Evolutionary conservation across 1,140 invertebrate genomes (phyloP).

Genomic region (Agrypnia vestita): DNA sequence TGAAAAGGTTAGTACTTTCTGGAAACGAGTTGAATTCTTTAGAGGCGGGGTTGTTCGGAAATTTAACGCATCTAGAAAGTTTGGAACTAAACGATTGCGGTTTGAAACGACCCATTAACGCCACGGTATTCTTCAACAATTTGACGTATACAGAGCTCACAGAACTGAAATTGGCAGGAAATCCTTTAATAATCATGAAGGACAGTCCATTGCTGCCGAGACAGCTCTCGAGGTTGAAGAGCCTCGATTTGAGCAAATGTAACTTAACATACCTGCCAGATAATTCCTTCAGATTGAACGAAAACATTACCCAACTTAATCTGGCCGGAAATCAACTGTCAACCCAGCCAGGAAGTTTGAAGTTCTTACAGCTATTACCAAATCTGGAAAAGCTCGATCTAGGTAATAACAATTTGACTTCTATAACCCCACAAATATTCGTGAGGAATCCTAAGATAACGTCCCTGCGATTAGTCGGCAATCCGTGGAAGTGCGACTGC

Average conservation of each 20-base stretch:
- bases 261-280: slow-evolving; percentile 76
- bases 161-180: slow-evolving; percentile 81
- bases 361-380: slow-evolving; percentile 75
- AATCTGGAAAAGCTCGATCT: slow-evolving; percentile 78
- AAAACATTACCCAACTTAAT: slow-evolving; percentile 78
- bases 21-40: slow-evolving; percentile 79
- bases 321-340: slow-evolving; percentile 76
- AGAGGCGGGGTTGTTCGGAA: slow-evolving; percentile 81
- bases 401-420: slow-evolving; percentile 77
- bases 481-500: slow-evolving; percentile 82
- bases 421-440: slow-evolving; percentile 75
- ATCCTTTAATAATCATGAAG: slow-evolving; percentile 76
- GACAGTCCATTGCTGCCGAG: slow-evolving; percentile 76
- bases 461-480: slow-evolving; percentile 78
- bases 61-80: slow-evolving; percentile 78
- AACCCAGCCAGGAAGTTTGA: slow-evolving; percentile 70
- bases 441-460: slow-evolving; percentile 74
- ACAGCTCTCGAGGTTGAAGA: slow-evolving; percentile 77
- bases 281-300: slow-evolving; percentile 76
- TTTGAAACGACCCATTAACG: slow-evolving; percentile 76
- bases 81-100: slow-evolving; percentile 82
- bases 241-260: slow-evolving; percentile 79
- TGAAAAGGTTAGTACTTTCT: slow-evolving; percentile 79
- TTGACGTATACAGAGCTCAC: slow-evolving; percentile 77
- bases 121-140: slow-evolving; percentile 80